These are phyloP conservation scores for Silurus aristotelis DNA, from an alignment of 2,797 vertebrate species.

Conservation along the genomic window DNA sequence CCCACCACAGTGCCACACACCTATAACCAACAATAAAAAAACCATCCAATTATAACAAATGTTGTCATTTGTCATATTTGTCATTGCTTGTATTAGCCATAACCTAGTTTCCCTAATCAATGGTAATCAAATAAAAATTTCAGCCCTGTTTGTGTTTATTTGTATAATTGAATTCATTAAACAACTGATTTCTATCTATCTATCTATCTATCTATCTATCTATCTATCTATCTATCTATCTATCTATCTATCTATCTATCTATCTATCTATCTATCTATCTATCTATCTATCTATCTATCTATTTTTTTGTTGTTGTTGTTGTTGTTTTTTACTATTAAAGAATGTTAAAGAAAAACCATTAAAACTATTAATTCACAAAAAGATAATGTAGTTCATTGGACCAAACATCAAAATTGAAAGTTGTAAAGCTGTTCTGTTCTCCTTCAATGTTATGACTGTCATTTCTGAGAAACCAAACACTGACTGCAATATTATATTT, in stretches of 20 bases:
- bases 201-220: not conserved
- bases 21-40: constrained; percentile 6
- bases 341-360: not conserved
- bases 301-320: not conserved
- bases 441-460: no score
- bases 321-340: not conserved
- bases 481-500: not conserved
- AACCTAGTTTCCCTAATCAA: not conserved
- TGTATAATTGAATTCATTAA: not conserved
- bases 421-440: not conserved
- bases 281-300: not conserved
- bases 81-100: constrained; percentile 25
- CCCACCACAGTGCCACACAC: not conserved
- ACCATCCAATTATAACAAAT: not conserved
- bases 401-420: not conserved
- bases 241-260: no score
- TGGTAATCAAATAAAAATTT: not conserved
- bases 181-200: not conserved
- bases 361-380: not conserved
- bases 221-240: no score
- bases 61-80: not conserved
- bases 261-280: no score
- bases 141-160: not conserved
- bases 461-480: not conserved
- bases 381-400: not conserved